These are phyloP conservation scores for Carapus acus DNA, from an alignment of 2,797 vertebrate species.

Conservation along the genomic window DNA sequence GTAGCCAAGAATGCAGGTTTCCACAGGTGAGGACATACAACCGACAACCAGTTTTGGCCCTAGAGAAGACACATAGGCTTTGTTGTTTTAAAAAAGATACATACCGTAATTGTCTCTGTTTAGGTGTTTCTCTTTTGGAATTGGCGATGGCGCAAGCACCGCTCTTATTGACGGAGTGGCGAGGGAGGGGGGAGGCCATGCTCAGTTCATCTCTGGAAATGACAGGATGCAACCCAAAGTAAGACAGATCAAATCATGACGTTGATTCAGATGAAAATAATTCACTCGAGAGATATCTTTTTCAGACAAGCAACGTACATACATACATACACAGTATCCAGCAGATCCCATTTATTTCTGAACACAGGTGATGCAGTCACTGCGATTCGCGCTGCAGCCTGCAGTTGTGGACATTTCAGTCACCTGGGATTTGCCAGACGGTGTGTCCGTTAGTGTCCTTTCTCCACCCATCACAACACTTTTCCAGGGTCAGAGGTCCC, in stretches of 20 bases:
- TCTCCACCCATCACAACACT: constrained; percentile 69
- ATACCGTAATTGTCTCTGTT: constrained; percentile 16
- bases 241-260: constrained; percentile 16
- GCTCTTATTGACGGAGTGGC: constrained; percentile 80
- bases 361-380: constrained; percentile 73
- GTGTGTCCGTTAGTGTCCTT: constrained; percentile 60
- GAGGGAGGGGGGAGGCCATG: constrained; percentile 68
- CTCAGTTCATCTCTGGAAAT: constrained; percentile 77
- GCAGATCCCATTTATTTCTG: too few relatives aligned
- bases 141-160: constrained; percentile 81
- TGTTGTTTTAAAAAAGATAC: too few relatives aligned
- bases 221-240: constrained; percentile 83
- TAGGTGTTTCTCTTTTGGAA: constrained; percentile 86
- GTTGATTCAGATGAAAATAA: too few relatives aligned
- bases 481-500: constrained; percentile 77
- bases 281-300: background rate
- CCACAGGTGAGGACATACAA: constrained; percentile 66
- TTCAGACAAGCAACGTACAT: background rate
- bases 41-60: too few relatives aligned
- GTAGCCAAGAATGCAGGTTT: constrained; percentile 58
- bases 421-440: constrained; percentile 66
- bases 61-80: too few relatives aligned
- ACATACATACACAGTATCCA: background rate
- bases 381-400: constrained; percentile 75
- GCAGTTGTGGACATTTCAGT: constrained; percentile 58